Conservation (phyloP, 2,797 vertebrate species). For the Dicrostonyx torquatus region DNA sequence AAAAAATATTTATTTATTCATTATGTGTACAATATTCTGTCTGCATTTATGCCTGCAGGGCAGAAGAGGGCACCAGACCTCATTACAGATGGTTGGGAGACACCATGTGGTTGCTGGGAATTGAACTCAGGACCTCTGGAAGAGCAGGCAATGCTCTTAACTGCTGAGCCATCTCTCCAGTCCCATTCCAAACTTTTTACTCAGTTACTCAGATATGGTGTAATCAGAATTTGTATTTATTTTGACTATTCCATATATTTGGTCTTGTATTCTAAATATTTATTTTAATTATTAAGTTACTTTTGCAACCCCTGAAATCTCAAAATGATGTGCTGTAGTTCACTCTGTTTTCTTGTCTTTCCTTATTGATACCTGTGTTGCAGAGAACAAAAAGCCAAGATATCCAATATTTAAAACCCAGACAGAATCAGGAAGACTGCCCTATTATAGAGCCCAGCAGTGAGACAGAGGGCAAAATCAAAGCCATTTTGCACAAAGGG, state of each 20-base stretch:
- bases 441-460: not conserved
- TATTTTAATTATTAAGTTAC: not conserved
- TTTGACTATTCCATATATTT: not conserved
- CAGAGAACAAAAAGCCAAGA: not conserved
- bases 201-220: not conserved
- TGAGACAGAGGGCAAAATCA: not conserved
- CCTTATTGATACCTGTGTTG: not conserved
- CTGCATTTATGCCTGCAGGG: too few relatives aligned
- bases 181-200: not conserved
- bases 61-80: too few relatives aligned
- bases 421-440: not conserved
- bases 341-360: not conserved
- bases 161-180: too few relatives aligned
- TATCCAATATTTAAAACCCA: not conserved
- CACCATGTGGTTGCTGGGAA: too few relatives aligned
- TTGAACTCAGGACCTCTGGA: too few relatives aligned
- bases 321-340: not conserved
- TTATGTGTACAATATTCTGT: too few relatives aligned
- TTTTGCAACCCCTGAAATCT: not conserved
- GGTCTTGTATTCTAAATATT: constrained; percentile 12
- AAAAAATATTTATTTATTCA: too few relatives aligned
- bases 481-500: not conserved
- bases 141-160: too few relatives aligned
- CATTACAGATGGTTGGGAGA: too few relatives aligned
- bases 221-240: not conserved